These are phyloP conservation scores for Sinopyrophorus schimmeli DNA, from an alignment of 2,888 invertebrate species.

Conservation along the genomic window DNA sequence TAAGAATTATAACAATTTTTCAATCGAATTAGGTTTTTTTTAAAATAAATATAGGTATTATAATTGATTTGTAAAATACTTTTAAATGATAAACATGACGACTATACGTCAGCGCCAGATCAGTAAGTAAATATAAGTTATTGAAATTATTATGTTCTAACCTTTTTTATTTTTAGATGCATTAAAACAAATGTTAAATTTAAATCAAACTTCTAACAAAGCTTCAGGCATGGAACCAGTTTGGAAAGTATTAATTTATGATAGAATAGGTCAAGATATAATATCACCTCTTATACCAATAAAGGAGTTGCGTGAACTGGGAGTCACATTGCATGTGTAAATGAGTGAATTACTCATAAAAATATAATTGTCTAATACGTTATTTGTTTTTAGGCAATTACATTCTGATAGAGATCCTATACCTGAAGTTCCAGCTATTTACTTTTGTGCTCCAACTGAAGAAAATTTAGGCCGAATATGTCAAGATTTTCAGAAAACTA, in stretches of 20 bases:
- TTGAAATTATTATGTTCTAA: neutral
- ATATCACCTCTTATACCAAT: conserved; percentile 96
- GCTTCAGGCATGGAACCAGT: conserved; percentile 81
- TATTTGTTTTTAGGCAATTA: conserved; percentile 73
- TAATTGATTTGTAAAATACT: too few relatives aligned
- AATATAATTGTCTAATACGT: conserved; percentile 7
- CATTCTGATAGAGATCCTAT: conserved; percentile 91
- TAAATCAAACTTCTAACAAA: conserved; percentile 79
- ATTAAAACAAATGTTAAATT: conserved; percentile 92
- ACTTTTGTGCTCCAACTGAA: conserved; percentile 95
- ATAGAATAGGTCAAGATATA: conserved; percentile 95
- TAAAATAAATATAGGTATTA: too few relatives aligned
- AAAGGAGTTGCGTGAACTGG: conserved; percentile 92
- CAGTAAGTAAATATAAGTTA: conserved; percentile 58
- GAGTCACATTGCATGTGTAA: conserved; percentile 97
- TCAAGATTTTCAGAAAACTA: conserved; percentile 83
- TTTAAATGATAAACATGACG: conserved; percentile 60
- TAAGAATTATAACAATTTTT: too few relatives aligned
- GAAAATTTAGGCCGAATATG: conserved; percentile 94
- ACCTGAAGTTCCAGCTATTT: conserved; percentile 98
- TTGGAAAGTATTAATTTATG: conserved; percentile 97
- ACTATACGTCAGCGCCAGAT: conserved; percentile 73
- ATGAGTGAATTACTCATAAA: conserved; percentile 46
- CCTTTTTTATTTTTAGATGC: conserved; percentile 64
- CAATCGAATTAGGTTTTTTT: too few relatives aligned